A percentile compares a stretch with the other conserved stretches of the same genome.
Evolutionary conservation across 2,888 invertebrate species (phyloP).

Genomic region (Leptothorax acervorum): DNA sequence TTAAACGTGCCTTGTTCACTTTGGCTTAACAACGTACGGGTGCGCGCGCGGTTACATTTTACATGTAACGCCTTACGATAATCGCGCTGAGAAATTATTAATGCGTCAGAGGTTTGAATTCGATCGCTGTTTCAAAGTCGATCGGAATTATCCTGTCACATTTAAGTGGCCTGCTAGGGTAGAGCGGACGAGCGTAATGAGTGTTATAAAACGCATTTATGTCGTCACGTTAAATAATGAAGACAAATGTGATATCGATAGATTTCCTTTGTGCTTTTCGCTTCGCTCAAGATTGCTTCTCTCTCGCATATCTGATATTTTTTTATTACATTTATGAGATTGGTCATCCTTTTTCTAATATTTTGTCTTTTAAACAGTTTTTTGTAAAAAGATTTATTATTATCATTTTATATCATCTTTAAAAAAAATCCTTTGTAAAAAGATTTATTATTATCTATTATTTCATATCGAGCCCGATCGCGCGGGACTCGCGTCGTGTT

Average conservation of each 20-base stretch:
- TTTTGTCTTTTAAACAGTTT: background rate
- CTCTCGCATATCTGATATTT: background rate
- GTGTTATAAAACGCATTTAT: slow-evolving; percentile 37
- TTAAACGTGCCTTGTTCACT: slow-evolving; percentile 4
- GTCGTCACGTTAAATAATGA: slow-evolving; percentile 41
- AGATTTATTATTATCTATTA: background rate
- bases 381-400: background rate
- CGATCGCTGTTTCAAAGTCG: slow-evolving; percentile 36
- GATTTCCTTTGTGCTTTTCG: slow-evolving; percentile 1
- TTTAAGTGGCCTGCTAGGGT: slow-evolving; percentile 32
- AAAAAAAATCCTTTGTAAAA: background rate
- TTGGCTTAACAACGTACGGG: background rate
- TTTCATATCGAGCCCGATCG: background rate
- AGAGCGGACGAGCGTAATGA: slow-evolving; percentile 49
- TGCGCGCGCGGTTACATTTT: slow-evolving; percentile 6
- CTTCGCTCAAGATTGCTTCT: background rate
- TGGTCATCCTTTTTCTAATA: too few relatives aligned
- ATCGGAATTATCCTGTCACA: slow-evolving; percentile 44
- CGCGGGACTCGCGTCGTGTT: background rate
- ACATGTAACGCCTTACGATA: slow-evolving; percentile 5
- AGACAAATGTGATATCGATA: slow-evolving; percentile 35
- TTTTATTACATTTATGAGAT: background rate
- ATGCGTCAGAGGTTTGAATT: slow-evolving; percentile 32
- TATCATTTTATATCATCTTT: too few relatives aligned
- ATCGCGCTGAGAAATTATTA: slow-evolving; percentile 43